phyloP scores from a whole-genome alignment of 2,113 vertebrate species.

The Fregata magnificens region DNA sequence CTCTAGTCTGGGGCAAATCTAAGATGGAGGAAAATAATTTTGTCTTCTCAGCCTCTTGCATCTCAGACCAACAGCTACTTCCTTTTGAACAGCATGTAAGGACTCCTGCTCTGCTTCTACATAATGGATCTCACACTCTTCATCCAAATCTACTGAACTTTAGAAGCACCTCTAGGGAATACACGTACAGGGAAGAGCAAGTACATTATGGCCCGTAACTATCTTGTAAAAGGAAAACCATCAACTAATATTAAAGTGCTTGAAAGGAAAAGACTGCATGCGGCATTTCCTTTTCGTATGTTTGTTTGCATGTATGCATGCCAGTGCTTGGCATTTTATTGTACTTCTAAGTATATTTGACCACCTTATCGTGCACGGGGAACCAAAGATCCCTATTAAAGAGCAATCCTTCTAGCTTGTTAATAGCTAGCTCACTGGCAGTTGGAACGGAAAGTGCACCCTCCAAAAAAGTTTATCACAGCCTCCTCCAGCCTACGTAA shows the following conservation, averaged over 20 bases:
- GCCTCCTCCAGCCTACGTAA: not conserved
- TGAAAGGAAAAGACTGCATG: not conserved
- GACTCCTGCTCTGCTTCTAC: not conserved
- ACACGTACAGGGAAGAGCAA: not conserved
- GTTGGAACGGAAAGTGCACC: not conserved
- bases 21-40: not conserved
- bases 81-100: not conserved
- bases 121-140: not conserved
- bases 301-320: not conserved
- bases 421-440: not conserved
- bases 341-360: not conserved
- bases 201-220: not conserved
- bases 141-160: not conserved
- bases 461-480: not conserved
- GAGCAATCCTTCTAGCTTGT: not conserved
- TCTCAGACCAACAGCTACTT: not conserved
- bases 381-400: not conserved
- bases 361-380: not conserved
- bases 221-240: not conserved
- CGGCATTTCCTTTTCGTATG: not conserved
- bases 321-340: not conserved
- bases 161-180: not conserved
- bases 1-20: not conserved
- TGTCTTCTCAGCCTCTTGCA: not conserved
- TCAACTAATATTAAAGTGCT: not conserved